Conservation (phyloP, 2,888 invertebrate genomes). For the Cacoxenus indagator region DNA sequence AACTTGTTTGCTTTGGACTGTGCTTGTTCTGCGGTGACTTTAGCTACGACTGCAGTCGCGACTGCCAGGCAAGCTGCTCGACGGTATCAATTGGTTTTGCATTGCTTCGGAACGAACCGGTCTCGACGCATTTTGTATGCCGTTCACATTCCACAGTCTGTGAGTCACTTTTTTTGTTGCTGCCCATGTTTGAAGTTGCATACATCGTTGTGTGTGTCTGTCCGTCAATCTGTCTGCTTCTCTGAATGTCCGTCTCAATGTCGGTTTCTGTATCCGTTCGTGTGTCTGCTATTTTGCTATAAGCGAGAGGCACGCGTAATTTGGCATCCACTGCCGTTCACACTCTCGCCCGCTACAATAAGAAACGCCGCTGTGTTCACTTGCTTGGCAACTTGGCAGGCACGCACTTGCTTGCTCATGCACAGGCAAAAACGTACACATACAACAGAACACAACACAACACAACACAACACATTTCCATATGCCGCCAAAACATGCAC, state of each 20-base stretch:
- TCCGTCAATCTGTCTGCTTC: conserved; percentile 24
- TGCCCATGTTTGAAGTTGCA: conserved; percentile 17
- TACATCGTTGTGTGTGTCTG: not conserved
- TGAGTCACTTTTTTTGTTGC: conserved; percentile 44
- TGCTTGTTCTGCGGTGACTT: conserved; percentile 9
- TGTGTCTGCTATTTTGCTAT: conserved; percentile 27
- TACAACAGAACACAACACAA: too few species aligned
- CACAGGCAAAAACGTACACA: not conserved
- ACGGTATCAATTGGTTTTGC: conserved; percentile 19
- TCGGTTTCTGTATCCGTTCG: not conserved
- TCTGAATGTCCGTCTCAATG: not conserved
- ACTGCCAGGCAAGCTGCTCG: not conserved
- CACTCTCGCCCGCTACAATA: not conserved
- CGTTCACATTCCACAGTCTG: conserved; percentile 57
- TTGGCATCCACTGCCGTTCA: conserved; percentile 14
- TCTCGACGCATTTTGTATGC: conserved; percentile 53
- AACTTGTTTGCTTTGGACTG: conserved; percentile 50
- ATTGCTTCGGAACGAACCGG: conserved; percentile 16
- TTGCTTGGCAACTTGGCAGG: not conserved
- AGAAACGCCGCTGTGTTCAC: not conserved
- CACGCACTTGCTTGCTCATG: not conserved
- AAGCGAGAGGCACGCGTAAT: conserved; percentile 25
- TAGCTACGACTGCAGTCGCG: not conserved
- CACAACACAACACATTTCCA: not conserved
- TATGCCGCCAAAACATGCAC: conserved; percentile 10